Base-by-base conservation (phyloP, 1,140 invertebrate genomes). In the Megalopta genalis region DNA sequence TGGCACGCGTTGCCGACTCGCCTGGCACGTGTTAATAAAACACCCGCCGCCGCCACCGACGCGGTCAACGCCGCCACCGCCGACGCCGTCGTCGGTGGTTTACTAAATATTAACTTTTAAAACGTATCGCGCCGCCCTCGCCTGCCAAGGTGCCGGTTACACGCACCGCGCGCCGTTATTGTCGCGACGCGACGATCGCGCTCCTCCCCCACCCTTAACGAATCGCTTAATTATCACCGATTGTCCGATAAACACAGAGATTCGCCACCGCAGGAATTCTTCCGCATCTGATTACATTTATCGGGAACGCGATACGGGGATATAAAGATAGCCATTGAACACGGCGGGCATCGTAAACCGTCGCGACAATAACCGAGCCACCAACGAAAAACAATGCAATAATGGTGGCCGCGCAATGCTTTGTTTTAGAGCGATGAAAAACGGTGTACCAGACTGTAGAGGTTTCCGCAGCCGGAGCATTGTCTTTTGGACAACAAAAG, bases 21-120 rank as follows among this genome's bases (percentile, higher is more conserved):
- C 71, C 79, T 66, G 78, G 75, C 84, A 82, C 83, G 75, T 85
- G 83, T 82, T 86, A 85, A 75, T 82, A 77, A 80, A 86, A 82
- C 83, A 85, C 59, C 54, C 59, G 57, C 46, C 65, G 37, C n/a
- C 57, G 21, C 54, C 54, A n/a, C 54, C 54, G n/a, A 2, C 54
- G 6, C 54, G 8, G 8, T 27, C 16, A 0, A 6, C 60, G 27
- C 60, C 60, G 18, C 42, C 39, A 6, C 21, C 25, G 16, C 27
- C 60, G 27, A 14, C 60, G 60, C 27, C 39, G 14, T 23, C 37
- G 39, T 37, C 21, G 64, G 42, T 59, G 60, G 63, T 73, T 86
- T 82, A 62, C 72, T 85, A 85, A 86, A 86, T 82, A 86, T 85
- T 67, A 82, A 77, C 64, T 77, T 81, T 77, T 75, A 84, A 72